Base-by-base conservation (phyloP, 2,797 vertebrate species). In the Ptychadena robeensis region DNA sequence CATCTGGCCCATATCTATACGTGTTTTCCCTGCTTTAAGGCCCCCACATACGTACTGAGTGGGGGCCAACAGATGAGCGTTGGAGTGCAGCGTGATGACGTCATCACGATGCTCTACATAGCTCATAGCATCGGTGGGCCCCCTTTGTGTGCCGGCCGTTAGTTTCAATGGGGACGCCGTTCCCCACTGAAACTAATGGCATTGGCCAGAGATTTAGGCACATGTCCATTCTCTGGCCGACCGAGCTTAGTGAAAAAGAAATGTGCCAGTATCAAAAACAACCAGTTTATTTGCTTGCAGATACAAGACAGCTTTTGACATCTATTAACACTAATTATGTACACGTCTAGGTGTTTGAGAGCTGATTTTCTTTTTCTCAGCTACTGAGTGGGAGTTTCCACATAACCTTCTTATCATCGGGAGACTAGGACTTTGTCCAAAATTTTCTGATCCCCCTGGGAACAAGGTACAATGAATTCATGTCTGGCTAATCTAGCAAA, bases 351-450 rank as follows among this genome's bases (percentile, higher is more conserved):
- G 59, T 61, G 59, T 61, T 28, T 61, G n/a, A 28, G 28, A 61
- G 59, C n/a, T 10, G 25, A 27, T 61, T 61, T n/a, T n/a, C n/a
- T n/a, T n/a, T 61, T 61, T 27, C 59, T 25, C 9, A 61, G 27
- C 57, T 12, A 59, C 57, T 3, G 57, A 61, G 5, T 83, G 57
- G 25, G 82, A 91, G 87, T 91, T 61, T 25, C 15, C 59, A 61
- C 27, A 91, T 94, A 93, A 93, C 91, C 86, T 87, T 86, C 86
- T 91, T 93, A 94, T 94, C 93, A 89, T 32, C 76, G 86, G 85
- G 89, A 88, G 85, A 66, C 90, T 88, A 91, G 91, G 90, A 87
- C 79, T 63, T 2, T 0, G 53, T 92, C 92, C 93, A 93, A 85
- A 80, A 74, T 61, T 53, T 89, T 91, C 91, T 92, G 91, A 92